These are phyloP conservation scores for Lapara coniferarum DNA, from an alignment of 2,888 invertebrate species.

Conservation along the genomic window DNA sequence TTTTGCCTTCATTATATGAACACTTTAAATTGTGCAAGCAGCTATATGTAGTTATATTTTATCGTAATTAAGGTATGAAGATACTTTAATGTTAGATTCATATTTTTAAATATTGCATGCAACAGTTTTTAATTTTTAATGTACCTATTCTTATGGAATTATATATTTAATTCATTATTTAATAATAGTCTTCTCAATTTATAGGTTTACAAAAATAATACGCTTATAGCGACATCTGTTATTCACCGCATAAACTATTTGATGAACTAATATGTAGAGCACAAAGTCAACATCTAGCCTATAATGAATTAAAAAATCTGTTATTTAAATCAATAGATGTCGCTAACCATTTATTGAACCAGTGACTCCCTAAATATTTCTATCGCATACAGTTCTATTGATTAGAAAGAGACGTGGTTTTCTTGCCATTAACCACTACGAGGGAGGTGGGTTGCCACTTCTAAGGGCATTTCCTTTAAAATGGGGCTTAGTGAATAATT, in stretches of 20 bases:
- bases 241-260: neutral
- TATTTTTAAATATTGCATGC: too few relatives aligned
- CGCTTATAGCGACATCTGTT: neutral
- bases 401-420: conserved; percentile 1
- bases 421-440: neutral
- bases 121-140: too few relatives aligned
- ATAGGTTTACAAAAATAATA: neutral
- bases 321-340: neutral
- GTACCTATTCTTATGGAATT: too few relatives aligned
- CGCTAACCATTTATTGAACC: neutral
- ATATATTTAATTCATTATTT: too few relatives aligned
- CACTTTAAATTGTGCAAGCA: too few relatives aligned
- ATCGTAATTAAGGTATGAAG: too few relatives aligned
- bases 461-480: neutral
- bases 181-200: neutral
- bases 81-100: too few relatives aligned
- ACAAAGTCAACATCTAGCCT: neutral
- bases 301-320: neutral
- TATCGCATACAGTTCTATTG: neutral
- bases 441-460: neutral
- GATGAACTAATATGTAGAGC: neutral
- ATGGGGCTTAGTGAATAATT: neutral
- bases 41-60: too few relatives aligned
- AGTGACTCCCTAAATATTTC: neutral
- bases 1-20: too few relatives aligned